Conservation (phyloP, 2,797 vertebrate genomes). For the Malacoctenus gilli region DNA sequence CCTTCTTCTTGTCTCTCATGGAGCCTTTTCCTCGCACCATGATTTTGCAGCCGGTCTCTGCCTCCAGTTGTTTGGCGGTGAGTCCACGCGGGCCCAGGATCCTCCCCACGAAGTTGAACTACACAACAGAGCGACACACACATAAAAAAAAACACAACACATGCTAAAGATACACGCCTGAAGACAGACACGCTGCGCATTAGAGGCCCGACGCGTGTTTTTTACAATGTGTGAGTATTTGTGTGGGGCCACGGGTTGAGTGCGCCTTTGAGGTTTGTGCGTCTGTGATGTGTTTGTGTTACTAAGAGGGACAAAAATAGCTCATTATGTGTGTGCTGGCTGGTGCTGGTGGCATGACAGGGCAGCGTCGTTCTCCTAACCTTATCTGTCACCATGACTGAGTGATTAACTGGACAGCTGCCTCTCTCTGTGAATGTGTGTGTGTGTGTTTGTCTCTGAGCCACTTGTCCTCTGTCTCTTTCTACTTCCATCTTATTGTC, state of each 20-base stretch:
- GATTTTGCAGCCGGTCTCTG: constrained; percentile 99
- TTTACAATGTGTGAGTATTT: constrained; percentile 27
- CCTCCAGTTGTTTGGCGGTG: constrained; percentile 97
- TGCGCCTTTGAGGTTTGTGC: constrained; percentile 46
- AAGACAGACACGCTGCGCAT: constrained; percentile 4
- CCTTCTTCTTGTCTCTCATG: constrained; percentile 99
- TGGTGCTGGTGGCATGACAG: constrained; percentile 64
- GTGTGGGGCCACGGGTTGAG: constrained; percentile 1
- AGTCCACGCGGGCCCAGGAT: constrained; percentile 98
- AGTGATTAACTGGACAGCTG: constrained; percentile 91
- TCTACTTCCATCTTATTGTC: constrained; percentile 14
- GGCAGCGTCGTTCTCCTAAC: constrained; percentile 82
- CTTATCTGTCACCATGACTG: constrained; percentile 87
- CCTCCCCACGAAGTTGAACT: constrained; percentile 98
- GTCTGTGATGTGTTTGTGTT: constrained; percentile 63
- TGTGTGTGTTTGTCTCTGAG: constrained; percentile 19
- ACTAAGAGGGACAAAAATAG: constrained; percentile 72
- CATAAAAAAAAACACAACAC: constrained; percentile 1
- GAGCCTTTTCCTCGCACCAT: constrained; percentile 99
- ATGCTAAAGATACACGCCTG: neutral
- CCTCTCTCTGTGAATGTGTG: constrained; percentile 58
- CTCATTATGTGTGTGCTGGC: constrained; percentile 70
- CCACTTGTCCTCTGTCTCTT: constrained; percentile 24
- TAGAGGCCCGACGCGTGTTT: constrained; percentile 4
- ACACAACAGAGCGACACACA: constrained; percentile 29